A percentile compares a stretch with the other conserved stretches of the same genome.
These are phyloP conservation scores for Drosophila virilis DNA, from an alignment of 1,140 invertebrate species.

Conservation along the genomic window DNA sequence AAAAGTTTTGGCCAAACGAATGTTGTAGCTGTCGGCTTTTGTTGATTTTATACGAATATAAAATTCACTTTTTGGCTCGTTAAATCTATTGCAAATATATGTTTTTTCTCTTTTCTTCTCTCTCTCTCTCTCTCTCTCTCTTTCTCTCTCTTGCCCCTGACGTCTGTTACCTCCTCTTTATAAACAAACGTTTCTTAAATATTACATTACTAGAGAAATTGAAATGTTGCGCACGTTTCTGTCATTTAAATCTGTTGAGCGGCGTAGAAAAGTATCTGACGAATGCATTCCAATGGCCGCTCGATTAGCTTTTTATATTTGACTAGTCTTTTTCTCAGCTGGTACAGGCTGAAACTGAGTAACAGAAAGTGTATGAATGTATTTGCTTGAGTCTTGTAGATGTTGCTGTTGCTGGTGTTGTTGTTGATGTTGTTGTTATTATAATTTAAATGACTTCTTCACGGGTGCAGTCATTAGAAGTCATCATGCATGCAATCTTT, in stretches of 20 bases:
- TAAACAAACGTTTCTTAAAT: conserved; percentile 57
- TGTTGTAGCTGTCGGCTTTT: conserved; percentile 46
- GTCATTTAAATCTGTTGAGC: conserved; percentile 82
- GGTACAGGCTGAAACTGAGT: conserved; percentile 42
- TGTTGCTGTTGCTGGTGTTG: neutral
- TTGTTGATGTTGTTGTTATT: neutral
- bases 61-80: conserved; percentile 68
- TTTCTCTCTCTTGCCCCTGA: neutral
- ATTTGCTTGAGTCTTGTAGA: conserved; percentile 52
- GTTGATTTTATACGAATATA: conserved; percentile 42
- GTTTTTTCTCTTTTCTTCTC: conserved; percentile 29
- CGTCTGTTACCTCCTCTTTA: neutral
- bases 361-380: conserved; percentile 54
- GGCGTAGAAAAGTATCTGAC: conserved; percentile 61
- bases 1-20: conserved; percentile 59
- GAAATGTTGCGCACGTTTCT: conserved; percentile 79
- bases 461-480: conserved; percentile 28
- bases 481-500: conserved; percentile 10
- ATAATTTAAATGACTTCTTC: conserved; percentile 12
- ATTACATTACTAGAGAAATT: conserved; percentile 75
- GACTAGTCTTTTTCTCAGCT: conserved; percentile 23
- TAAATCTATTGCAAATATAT: conserved; percentile 73
- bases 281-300: conserved; percentile 43
- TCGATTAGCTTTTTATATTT: conserved; percentile 22
- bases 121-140: neutral